Base-by-base conservation (phyloP, 2,113 vertebrate genomes). In the Phalacrocorax carbo region DNA sequence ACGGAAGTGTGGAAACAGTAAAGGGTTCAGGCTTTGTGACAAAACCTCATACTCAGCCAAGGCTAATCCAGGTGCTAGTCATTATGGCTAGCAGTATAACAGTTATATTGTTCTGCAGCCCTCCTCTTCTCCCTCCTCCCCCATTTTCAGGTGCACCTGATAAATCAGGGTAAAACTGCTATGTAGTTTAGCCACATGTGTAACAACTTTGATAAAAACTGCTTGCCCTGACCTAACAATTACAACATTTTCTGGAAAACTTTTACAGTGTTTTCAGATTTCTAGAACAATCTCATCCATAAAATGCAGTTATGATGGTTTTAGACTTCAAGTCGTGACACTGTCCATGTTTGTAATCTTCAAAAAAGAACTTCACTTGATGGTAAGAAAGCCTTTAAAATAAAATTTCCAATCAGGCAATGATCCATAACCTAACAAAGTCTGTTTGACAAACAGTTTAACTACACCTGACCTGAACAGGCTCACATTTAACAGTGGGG, bases 401-500 rank as follows among this genome's bases (percentile, higher is more conserved):
- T 48, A 94, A n/a, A 48, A 14, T 92, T 91, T 62, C 73, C 58
- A 93, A 75, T 6, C 79, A 58, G 34, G 58, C 32, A 92, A 36
- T 40, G 78, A 66, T 81, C 66, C 90, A 77, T 76, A 86, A 96
- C 82, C 75, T 86, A 94, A 71, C 60, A 87, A 52, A 66, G 88
- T 82, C 34, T 10, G 49, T 68, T 91, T 80, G 58, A 76, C 51
- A 86, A 95, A 80, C 71, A 96, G 62, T 76, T 70, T 82, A 70
- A 64, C 32, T 55, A 58, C 38, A 83, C 30, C 62, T 88, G 52
- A 94, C 60, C 52, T 78, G 60, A 88, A 36, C 65, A 60, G n/a
- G n/a, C 36, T 86, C 29, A 65, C 27, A 61, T 65, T 80, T 80
- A 80, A 86, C 46, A 40, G 23, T 11, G 16, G 8, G 20, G 34